Conservation (phyloP, 1,140 invertebrate genomes). For the Idris sp. region DNA sequence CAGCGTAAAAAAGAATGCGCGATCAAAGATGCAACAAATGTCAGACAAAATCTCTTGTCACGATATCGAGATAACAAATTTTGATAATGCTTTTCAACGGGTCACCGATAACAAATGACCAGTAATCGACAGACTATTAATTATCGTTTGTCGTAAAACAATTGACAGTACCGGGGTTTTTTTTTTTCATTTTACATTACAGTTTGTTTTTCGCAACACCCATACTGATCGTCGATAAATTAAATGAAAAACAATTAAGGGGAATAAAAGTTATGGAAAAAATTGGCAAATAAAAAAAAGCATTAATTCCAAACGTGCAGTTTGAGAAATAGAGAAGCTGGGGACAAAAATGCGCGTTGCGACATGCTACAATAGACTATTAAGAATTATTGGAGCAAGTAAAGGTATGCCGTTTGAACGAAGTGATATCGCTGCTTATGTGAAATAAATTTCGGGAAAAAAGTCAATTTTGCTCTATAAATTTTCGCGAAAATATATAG, state of each 20-base stretch:
- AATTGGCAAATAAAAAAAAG: background rate
- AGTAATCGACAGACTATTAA: conserved; percentile 39
- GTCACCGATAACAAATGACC: conserved; percentile 36
- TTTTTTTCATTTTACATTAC: no score
- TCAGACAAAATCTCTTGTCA: background rate
- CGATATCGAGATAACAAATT: background rate
- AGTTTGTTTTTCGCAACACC: no score
- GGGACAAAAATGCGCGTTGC: conserved; percentile 53
- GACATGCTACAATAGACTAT: conserved; percentile 61
- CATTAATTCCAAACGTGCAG: no score
- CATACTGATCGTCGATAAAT: no score
- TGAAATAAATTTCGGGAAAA: conserved; percentile 26
- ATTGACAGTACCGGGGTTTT: no score
- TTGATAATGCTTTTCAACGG: conserved; percentile 26
- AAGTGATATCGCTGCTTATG: conserved; percentile 19
- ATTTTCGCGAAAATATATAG: no score
- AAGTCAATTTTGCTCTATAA: conserved; percentile 2
- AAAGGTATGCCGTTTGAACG: conserved; percentile 47
- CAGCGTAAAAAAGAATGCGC: background rate
- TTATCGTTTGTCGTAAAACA: no score
- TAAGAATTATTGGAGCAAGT: conserved; percentile 69
- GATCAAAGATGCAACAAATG: background rate
- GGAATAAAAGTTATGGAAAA: no score
- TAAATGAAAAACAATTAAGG: no score
- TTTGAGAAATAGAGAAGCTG: conserved; percentile 34